phyloP scores from a whole-genome alignment of 2,888 invertebrate genomes.

The Oscheius sp. region DNA sequence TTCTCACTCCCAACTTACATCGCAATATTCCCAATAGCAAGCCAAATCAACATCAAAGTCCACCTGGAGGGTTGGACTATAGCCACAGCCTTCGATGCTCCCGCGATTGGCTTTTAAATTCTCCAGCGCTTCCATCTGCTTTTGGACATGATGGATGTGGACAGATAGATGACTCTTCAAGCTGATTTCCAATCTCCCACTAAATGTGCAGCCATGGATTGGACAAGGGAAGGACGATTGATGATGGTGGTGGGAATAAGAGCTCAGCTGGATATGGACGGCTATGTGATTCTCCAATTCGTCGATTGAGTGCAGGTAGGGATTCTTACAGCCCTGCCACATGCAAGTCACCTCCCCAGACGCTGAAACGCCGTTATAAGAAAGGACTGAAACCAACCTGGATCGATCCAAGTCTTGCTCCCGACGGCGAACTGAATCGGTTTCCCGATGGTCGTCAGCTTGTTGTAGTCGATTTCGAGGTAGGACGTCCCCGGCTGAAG shows the following conservation, averaged over 20 bases:
- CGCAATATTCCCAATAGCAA: slow-evolving; percentile 13
- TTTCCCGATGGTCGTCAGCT: too few species aligned
- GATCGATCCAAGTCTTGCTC: neutral
- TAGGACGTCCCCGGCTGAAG: neutral
- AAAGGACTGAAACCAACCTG: neutral
- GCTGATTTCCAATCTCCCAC: neutral
- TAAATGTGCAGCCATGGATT: neutral
- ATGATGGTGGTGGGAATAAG: neutral
- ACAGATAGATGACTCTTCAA: neutral
- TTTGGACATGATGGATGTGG: neutral
- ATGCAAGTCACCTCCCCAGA: neutral
- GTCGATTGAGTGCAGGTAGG: too few species aligned
- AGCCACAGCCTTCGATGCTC: too few species aligned
- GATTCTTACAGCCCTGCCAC: neutral
- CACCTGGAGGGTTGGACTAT: neutral
- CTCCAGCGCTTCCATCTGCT: neutral
- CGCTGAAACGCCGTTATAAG: neutral
- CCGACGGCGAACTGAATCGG: too few species aligned
- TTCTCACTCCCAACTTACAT: neutral
- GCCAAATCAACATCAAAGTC: neutral
- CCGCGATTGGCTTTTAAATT: too few species aligned
- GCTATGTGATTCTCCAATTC: neutral
- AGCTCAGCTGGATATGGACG: neutral
- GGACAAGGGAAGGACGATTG: neutral
- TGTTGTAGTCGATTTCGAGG: too few species aligned